Conservation (phyloP, 2,797 vertebrate genomes). For the Malurus leucopterus region DNA sequence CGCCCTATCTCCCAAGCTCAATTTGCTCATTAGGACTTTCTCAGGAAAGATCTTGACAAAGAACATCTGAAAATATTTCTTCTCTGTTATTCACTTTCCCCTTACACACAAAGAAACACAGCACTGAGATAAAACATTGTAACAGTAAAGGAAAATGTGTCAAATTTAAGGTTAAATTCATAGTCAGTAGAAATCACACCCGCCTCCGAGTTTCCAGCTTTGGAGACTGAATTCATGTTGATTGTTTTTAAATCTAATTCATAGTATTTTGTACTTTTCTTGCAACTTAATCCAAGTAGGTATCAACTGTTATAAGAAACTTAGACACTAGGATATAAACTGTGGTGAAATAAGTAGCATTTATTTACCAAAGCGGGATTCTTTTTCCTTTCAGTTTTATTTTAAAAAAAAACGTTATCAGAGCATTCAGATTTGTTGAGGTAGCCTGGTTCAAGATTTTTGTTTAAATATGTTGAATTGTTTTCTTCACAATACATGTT, state of each 20-base stretch:
- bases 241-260: neutral
- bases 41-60: neutral
- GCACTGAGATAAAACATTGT: neutral
- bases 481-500: neutral
- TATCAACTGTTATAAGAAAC: neutral
- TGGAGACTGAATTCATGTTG: neutral
- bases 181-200: neutral
- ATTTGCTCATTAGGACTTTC: neutral
- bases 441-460: neutral
- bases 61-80: neutral
- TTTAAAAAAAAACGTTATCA: neutral
- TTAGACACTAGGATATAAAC: neutral
- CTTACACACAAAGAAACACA: neutral
- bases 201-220: neutral
- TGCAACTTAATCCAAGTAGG: neutral
- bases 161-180: neutral
- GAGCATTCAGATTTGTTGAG: neutral
- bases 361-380: neutral
- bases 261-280: neutral
- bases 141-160: neutral
- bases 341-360: neutral
- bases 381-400: neutral
- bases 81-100: neutral
- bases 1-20: neutral
- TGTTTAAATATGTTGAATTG: neutral